Evolutionary conservation across 2,797 vertebrate species (phyloP), one percentile per base, ranked within the genome.

Genomic region (Gobionotothen gibberifrons): DNA sequence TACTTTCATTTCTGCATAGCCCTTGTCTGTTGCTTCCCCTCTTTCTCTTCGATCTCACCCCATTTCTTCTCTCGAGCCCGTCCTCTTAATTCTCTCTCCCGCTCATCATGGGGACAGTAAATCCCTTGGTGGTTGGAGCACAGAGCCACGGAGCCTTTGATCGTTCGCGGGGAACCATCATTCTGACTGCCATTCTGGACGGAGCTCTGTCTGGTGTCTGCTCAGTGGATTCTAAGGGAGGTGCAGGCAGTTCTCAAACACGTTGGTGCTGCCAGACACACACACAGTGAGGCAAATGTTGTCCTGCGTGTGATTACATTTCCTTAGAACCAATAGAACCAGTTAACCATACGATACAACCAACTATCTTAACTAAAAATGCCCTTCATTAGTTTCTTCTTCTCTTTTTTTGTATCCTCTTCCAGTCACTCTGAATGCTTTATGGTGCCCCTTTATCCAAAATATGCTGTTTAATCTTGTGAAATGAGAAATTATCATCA

Each of bases 401-500:
- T 15, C 19, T 49, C 53, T 72, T 69, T 66, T 51, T 69, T 47
- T 26, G 70, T 67, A 53, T 74, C 29, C 51, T 72, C 48, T 74
- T 72, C 64, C 76, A 61, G 68, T 77, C 76, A 65, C 60, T 84
- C 53, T 13, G 51, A 59, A 76, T 66, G 51, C 77, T 83, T 82
- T 78, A 82, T 77, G 57, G 42, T 76, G 74, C 65, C 79, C 67
- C 32, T 83, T 87, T 65, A 84, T 89, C 81, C 73, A 72, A 90
- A 89, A 89, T 90, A 90, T 92, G 86, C 91, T 73, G 82, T 93
- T 91, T 92, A 92, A 92, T 93, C 86, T 89, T 48, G 81, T 13
- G 81, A 90, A 90, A 92, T 88, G 79, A 90, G 72, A 87, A 92
- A 92, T 91, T 79, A 90, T 88, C 89, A 90, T 91, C 86, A 90